Conservation (phyloP, 2,888 invertebrate genomes). For the Quadroppia sp. region DNA sequence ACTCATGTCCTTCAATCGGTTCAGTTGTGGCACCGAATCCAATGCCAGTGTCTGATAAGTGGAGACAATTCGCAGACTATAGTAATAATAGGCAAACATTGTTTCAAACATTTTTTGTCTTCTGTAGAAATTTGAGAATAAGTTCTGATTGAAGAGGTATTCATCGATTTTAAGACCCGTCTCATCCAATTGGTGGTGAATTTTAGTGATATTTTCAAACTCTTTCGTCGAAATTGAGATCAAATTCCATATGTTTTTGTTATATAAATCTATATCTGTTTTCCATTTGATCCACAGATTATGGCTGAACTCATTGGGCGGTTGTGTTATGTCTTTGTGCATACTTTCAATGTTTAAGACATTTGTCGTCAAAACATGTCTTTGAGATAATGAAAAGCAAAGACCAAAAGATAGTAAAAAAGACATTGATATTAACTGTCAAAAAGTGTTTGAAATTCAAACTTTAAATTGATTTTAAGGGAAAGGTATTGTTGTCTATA, state of each 20-base stretch:
- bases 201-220: not conserved
- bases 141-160: not conserved
- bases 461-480: too few relatives aligned
- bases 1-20: not conserved
- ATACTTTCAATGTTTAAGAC: too few relatives aligned
- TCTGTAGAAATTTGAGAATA: not conserved
- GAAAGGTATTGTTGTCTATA: too few relatives aligned
- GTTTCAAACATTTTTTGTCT: not conserved
- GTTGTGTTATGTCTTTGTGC: slow-evolving; percentile 1
- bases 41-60: not conserved
- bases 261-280: not conserved
- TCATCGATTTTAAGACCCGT: not conserved
- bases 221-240: not conserved
- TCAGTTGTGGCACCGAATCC: not conserved
- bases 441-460: too few relatives aligned
- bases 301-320: not conserved
- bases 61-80: not conserved
- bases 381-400: too few relatives aligned
- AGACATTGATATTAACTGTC: too few relatives aligned
- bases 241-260: not conserved
- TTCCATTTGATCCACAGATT: not conserved
- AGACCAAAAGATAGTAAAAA: too few relatives aligned
- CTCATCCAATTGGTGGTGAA: not conserved
- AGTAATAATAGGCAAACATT: not conserved
- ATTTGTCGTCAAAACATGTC: too few relatives aligned